A percentile compares a stretch with the other conserved stretches of the same genome.
phyloP scores from a whole-genome alignment of 2,888 invertebrate genomes.

The Panopea generosa region DNA sequence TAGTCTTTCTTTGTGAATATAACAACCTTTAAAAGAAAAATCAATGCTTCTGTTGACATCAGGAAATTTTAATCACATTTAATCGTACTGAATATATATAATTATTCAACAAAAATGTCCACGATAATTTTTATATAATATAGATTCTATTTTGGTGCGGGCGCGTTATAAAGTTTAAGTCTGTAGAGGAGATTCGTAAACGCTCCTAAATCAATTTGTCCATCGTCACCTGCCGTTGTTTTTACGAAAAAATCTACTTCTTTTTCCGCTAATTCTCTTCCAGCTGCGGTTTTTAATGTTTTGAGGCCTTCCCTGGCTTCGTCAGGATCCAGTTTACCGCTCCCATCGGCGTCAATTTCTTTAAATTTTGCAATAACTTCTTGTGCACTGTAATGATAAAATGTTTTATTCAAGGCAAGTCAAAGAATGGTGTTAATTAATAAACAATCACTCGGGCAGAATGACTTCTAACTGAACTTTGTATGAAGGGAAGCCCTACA shows the following conservation, averaged over 20 bases:
- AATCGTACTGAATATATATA: no score
- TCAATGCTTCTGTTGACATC: no score
- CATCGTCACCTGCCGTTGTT: conserved; percentile 78
- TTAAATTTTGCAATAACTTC: conserved; percentile 82
- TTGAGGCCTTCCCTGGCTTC: conserved; percentile 80
- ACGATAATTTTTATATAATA: no score
- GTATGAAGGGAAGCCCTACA: no score
- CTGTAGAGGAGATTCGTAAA: conserved; percentile 80
- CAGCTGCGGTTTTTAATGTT: conserved; percentile 76
- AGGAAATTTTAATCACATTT: no score
- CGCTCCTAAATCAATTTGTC: conserved; percentile 80
- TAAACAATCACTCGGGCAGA: no score
- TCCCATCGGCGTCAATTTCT: conserved; percentile 81
- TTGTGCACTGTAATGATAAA: conserved; percentile 75
- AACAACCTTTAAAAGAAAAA: no score
- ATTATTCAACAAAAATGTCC: no score
- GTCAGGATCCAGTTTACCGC: conserved; percentile 80
- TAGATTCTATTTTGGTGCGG: conserved; percentile 67
- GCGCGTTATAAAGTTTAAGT: conserved; percentile 80
- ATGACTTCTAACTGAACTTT: no score
- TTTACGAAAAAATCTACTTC: conserved; percentile 84
- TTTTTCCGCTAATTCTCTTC: conserved; percentile 76
- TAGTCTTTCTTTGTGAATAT: no score
- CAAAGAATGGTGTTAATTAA: no score
- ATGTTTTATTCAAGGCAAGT: no score